Percentiles rank a stretch among this genome's conserved stretches.
These are phyloP conservation scores for Metellina segmentata DNA, from an alignment of 2,888 invertebrate genomes.

Conservation along the genomic window DNA sequence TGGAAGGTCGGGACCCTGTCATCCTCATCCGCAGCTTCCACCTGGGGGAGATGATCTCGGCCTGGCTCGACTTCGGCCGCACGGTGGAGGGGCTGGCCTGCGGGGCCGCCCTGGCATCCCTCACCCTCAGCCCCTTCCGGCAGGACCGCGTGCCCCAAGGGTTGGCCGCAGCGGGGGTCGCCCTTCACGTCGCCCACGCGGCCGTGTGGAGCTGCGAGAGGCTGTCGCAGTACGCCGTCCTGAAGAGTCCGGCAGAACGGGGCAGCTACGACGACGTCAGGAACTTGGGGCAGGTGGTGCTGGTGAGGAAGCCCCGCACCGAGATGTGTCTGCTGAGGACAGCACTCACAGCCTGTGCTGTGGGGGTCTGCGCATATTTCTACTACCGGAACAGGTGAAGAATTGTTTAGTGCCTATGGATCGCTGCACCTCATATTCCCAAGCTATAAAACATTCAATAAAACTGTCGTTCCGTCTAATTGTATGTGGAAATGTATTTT, in stretches of 20 bases:
- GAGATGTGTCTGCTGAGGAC: background rate
- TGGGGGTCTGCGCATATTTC: constrained; percentile 22
- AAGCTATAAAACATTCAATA: no score
- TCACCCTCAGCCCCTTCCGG: background rate
- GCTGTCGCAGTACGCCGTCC: background rate
- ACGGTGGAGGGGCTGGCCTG: background rate
- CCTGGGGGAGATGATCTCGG: background rate
- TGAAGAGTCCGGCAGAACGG: background rate
- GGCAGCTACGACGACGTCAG: no score
- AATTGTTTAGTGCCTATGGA: background rate
- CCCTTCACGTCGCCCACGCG: background rate
- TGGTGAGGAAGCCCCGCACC: constrained; percentile 13
- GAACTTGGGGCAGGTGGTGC: background rate
- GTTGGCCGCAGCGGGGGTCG: constrained; percentile 15
- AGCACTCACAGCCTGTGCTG: constrained; percentile 2
- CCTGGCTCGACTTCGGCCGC: constrained; percentile 5
- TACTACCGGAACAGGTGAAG: background rate
- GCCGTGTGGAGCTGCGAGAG: constrained; percentile 15
- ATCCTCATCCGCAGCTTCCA: constrained; percentile 26
- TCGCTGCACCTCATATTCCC: no score
- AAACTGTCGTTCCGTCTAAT: no score
- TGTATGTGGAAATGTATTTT: no score
- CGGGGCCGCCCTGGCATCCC: background rate
- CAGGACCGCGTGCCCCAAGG: background rate
- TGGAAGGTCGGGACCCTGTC: constrained; percentile 33